A percentile compares a stretch with the other conserved stretches of the same genome.
Conservation (phyloP, 2,888 invertebrate genomes). For the Melanotus villosus region DNA sequence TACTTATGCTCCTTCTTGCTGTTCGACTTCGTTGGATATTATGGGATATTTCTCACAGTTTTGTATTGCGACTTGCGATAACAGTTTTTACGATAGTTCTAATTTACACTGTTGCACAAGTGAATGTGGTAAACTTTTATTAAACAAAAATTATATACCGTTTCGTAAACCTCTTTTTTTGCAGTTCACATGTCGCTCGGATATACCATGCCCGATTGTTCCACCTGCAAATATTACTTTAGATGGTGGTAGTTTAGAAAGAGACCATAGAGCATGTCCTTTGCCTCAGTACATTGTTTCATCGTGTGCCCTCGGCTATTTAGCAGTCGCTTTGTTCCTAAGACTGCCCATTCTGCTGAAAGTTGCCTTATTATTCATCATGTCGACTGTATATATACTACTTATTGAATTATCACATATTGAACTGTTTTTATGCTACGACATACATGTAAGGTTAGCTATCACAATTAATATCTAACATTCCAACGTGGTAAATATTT, state of each 20-base stretch:
- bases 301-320: constrained; percentile 86
- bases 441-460: constrained; percentile 74
- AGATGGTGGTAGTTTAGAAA: constrained; percentile 63
- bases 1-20: constrained; percentile 87
- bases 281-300: constrained; percentile 90
- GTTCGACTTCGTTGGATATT: constrained; percentile 87
- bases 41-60: constrained; percentile 89
- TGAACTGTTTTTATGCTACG: constrained; percentile 86
- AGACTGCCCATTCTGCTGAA: constrained; percentile 88
- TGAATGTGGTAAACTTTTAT: constrained; percentile 86
- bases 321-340: constrained; percentile 89
- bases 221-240: constrained; percentile 71
- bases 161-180: constrained; percentile 48
- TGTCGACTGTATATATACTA: constrained; percentile 85
- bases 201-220: constrained; percentile 69
- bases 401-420: constrained; percentile 87
- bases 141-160: neutral
- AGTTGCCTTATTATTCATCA: constrained; percentile 81
- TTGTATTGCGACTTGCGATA: constrained; percentile 85
- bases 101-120: constrained; percentile 91
- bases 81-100: constrained; percentile 90
- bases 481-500: no score
- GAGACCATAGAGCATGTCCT: constrained; percentile 84
- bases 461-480: no score
- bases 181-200: constrained; percentile 77